Evolutionary conservation across 2,888 invertebrate genomes (phyloP).

Genomic region (Napeogenes inachia): DNA sequence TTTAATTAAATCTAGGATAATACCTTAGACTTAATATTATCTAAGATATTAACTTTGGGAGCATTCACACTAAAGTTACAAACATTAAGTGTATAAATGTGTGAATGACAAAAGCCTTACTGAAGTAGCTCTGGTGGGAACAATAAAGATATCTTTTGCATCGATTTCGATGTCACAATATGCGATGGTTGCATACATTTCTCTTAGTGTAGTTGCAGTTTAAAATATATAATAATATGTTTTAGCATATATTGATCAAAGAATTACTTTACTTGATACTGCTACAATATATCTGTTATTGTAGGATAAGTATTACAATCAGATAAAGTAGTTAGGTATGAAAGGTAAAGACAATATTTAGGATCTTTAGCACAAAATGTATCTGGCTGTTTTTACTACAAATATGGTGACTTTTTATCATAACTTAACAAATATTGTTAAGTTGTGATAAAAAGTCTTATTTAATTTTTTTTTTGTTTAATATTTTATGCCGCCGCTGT

Average conservation of each 20-base stretch:
- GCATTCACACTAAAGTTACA: background rate
- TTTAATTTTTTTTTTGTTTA: background rate
- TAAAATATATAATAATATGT: no score
- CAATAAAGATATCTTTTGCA: background rate
- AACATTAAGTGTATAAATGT: background rate
- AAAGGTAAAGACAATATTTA: no score
- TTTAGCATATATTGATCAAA: no score
- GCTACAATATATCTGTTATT: background rate
- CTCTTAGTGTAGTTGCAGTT: no score
- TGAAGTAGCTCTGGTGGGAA: background rate
- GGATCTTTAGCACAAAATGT: no score
- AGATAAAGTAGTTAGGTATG: no score
- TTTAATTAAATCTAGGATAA: background rate
- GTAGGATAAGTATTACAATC: background rate
- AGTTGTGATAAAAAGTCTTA: background rate
- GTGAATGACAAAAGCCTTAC: background rate
- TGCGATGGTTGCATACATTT: no score
- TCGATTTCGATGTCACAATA: background rate
- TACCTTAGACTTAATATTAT: background rate
- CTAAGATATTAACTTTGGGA: background rate
- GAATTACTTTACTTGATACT: background rate
- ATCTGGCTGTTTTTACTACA: no score
- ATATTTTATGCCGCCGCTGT: background rate
- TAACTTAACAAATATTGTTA: no score
- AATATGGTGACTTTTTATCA: no score